These are phyloP conservation scores for Helicoverpa armigera DNA, from an alignment of 1,140 invertebrate genomes.

Conservation along the genomic window DNA sequence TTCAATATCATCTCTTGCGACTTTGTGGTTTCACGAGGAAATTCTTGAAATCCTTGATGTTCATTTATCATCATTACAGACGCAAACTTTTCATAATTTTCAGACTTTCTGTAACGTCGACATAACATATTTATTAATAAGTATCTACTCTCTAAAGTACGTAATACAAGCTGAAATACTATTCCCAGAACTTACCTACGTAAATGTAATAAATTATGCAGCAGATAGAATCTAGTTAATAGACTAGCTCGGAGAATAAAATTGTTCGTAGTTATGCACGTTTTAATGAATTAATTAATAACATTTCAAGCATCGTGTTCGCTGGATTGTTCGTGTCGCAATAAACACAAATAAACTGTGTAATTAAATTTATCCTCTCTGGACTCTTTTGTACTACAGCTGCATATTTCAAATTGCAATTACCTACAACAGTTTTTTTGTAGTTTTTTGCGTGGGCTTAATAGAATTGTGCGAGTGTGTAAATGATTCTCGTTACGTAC, in stretches of 20 bases:
- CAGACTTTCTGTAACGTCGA: too few species aligned
- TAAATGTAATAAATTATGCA: slow-evolving; percentile 12
- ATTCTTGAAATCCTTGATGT: too few species aligned
- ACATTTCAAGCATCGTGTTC: slow-evolving; percentile 27
- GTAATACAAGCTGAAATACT: not conserved
- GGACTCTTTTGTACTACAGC: slow-evolving; percentile 7
- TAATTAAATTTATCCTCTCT: slow-evolving; percentile 25
- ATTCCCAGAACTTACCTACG: not conserved
- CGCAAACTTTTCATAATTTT: too few species aligned
- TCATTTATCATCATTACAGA: too few species aligned
- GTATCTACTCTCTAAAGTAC: not conserved
- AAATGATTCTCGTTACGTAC: not conserved
- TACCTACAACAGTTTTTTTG: not conserved
- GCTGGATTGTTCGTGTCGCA: not conserved
- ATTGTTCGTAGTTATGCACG: not conserved
- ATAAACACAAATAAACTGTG: slow-evolving; percentile 38
- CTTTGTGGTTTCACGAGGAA: too few species aligned
- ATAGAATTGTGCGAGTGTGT: not conserved
- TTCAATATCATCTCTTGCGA: too few species aligned
- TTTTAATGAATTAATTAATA: slow-evolving; percentile 38
- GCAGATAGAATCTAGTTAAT: slow-evolving; percentile 30
- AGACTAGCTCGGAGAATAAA: slow-evolving; percentile 18
- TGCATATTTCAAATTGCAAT: slow-evolving; percentile 25
- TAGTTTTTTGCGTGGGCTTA: not conserved
- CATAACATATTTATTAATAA: not conserved